Base-by-base conservation (phyloP, 2,888 invertebrate species). In the Hyalella azteca region DNA sequence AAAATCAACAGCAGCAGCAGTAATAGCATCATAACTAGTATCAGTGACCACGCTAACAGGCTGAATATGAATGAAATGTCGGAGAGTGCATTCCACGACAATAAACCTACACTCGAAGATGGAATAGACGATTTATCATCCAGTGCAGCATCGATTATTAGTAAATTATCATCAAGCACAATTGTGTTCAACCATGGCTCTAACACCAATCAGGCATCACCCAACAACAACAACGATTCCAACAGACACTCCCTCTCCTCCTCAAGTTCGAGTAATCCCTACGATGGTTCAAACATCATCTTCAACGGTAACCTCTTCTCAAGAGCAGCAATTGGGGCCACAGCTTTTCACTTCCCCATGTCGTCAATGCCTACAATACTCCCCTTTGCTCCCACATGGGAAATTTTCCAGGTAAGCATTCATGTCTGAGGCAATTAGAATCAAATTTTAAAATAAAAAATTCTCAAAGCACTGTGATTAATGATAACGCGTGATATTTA, bases 341-440 rank as follows among this genome's bases (percentile, higher is more conserved):
- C 60, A 7, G 36, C 60, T 19, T 60, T 60, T 32, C 60, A 60
- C 60, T 60, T 60, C 60, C 60, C 60, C 3, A 36, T 36, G 60
- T 60, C 60, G 19, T 36, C 60, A 19, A 60, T 60, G 60, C 60
- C 60, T n/a, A 50, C 82, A 5, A 45, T 83, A 89, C 90, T 50
- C 87, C 91, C 66, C 88, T 91, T 86, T 60, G 85, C 86, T 73
- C 93, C 95, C 9, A 94, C 94, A 19, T 95, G 95, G 95, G 95
- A 95, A 88, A 91, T 95, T 86, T 88, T 95, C 84, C 95, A 95
- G 91, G 93, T 93, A 88, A 87, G 26, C 54, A 26, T 26, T n/a
- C n/a, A n/a, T n/a, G n/a, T n/a, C n/a, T n/a, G n/a, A n/a, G n/a
- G n/a, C n/a, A n/a, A n/a, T n/a, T n/a, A n/a, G n/a, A n/a, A n/a